These are phyloP conservation scores for Periophthalmus modestus DNA, from an alignment of 2,113 vertebrate genomes.

Conservation along the genomic window DNA sequence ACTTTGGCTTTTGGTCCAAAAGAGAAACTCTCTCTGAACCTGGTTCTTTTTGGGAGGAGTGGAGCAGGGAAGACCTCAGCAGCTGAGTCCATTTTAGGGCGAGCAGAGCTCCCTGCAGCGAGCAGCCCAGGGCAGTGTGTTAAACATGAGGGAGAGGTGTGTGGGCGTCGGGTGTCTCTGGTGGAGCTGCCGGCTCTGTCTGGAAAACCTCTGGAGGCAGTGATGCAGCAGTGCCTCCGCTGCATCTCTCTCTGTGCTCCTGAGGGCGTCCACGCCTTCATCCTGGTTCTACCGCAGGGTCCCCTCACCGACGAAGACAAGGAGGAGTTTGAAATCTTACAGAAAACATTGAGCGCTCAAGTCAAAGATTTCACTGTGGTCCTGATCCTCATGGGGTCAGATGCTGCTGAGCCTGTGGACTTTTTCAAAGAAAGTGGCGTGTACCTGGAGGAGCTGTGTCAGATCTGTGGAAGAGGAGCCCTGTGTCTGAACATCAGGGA, in stretches of 20 bases:
- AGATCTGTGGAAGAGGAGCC: not conserved
- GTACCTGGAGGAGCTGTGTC: not conserved
- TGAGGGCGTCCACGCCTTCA: conserved; percentile 40
- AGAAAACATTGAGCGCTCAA: conserved; percentile 1
- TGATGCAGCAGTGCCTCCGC: too few relatives aligned
- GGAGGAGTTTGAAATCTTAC: conserved; percentile 42
- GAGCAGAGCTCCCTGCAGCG: not conserved
- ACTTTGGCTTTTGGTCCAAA: too few relatives aligned
- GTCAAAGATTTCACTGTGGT: conserved; percentile 27
- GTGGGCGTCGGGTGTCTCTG: conserved; percentile 32
- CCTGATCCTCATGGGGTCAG: conserved; percentile 29
- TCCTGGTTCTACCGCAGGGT: conserved; percentile 28
- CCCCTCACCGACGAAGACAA: conserved; percentile 32
- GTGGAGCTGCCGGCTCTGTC: conserved; percentile 40
- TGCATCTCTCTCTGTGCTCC: conserved; percentile 37
- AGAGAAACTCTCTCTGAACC: conserved; percentile 5
- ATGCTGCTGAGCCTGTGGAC: not conserved
- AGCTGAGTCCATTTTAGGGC: conserved; percentile 17
- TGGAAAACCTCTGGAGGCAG: conserved; percentile 14
- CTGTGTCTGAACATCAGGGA: not conserved
- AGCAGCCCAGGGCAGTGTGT: conserved; percentile 17
- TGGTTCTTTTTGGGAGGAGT: conserved; percentile 34
- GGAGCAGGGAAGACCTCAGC: conserved; percentile 27
- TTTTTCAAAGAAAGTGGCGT: conserved; percentile 9
- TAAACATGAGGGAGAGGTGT: conserved; percentile 29